Evolutionary conservation across 2,113 vertebrate genomes (phyloP).

Genomic region (Vombatus ursinus): DNA sequence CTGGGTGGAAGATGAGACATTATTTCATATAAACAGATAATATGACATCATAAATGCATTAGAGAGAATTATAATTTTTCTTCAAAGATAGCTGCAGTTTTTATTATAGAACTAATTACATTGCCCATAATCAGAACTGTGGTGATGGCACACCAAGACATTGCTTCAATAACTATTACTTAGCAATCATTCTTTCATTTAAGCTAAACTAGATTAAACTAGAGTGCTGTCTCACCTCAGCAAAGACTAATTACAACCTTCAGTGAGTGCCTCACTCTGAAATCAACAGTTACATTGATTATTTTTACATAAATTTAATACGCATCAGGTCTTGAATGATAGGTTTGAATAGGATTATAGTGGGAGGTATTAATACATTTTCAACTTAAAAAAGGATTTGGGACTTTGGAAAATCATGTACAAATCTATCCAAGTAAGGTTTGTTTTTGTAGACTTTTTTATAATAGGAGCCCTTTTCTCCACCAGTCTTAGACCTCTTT

Average conservation of each 20-base stretch:
- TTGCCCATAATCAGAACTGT: not conserved
- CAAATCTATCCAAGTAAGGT: not conserved
- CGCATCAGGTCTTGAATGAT: not conserved
- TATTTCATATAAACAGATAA: conserved; percentile 30
- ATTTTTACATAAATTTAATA: not conserved
- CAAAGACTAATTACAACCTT: not conserved
- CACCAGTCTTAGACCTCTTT: not conserved
- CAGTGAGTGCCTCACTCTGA: not conserved
- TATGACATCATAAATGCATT: conserved; percentile 12
- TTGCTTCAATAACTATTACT: not conserved
- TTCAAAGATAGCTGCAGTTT: not conserved
- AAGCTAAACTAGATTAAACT: not conserved
- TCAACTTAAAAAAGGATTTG: conserved; percentile 5
- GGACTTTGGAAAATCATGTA: conserved; percentile 16
- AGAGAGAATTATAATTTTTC: not conserved
- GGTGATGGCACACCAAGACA: not conserved
- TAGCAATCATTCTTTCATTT: not conserved
- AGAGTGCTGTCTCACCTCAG: not conserved
- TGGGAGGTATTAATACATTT: not conserved
- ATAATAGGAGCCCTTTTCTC: too few species aligned
- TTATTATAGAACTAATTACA: conserved; percentile 6
- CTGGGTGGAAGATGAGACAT: not conserved
- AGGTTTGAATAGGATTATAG: conserved; percentile 32
- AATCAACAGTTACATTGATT: not conserved
- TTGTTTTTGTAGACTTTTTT: not conserved